Evolutionary conservation across 2,888 invertebrate species (phyloP).

Genomic region (Augiades crinisus): DNA sequence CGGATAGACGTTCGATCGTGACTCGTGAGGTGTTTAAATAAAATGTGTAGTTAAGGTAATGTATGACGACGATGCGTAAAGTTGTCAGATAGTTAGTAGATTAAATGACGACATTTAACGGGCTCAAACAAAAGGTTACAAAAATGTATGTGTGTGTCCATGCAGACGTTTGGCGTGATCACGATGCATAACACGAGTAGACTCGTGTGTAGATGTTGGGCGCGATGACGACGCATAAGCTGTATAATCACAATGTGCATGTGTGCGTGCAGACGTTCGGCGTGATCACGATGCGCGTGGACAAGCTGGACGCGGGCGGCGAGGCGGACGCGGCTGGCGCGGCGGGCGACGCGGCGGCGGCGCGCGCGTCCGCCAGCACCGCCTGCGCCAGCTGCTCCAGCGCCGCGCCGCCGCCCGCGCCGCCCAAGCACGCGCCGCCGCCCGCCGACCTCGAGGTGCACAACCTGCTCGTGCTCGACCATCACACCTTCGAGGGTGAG

Average conservation of each 20-base stretch:
- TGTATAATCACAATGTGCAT: too few relatives aligned
- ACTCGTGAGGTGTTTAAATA: too few relatives aligned
- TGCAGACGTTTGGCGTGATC: slow-evolving; percentile 94
- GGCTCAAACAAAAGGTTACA: too few relatives aligned
- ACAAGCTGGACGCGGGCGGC: slow-evolving; percentile 90
- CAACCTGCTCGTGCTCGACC: slow-evolving; percentile 95
- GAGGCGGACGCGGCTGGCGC: slow-evolving; percentile 42
- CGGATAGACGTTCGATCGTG: too few relatives aligned
- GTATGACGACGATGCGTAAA: too few relatives aligned
- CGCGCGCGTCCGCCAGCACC: slow-evolving; percentile 60
- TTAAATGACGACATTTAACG: too few relatives aligned
- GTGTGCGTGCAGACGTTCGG: slow-evolving; percentile 88
- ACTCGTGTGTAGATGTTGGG: slow-evolving; percentile 95
- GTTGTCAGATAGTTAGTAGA: too few relatives aligned
- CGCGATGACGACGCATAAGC: too few relatives aligned
- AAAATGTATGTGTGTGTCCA: not conserved
- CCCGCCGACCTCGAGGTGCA: slow-evolving; percentile 95
- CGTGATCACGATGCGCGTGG: slow-evolving; percentile 94
- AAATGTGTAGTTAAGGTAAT: too few relatives aligned
- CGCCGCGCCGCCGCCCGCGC: slow-evolving; percentile 71
- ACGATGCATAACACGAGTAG: too few relatives aligned
- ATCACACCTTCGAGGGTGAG: slow-evolving; percentile 95
- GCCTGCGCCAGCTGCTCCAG: slow-evolving; percentile 58
- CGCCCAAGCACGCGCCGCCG: slow-evolving; percentile 84
- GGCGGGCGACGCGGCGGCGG: slow-evolving; percentile 44